Conservation (phyloP, 2,888 invertebrate species). For the Molorchus minor region DNA sequence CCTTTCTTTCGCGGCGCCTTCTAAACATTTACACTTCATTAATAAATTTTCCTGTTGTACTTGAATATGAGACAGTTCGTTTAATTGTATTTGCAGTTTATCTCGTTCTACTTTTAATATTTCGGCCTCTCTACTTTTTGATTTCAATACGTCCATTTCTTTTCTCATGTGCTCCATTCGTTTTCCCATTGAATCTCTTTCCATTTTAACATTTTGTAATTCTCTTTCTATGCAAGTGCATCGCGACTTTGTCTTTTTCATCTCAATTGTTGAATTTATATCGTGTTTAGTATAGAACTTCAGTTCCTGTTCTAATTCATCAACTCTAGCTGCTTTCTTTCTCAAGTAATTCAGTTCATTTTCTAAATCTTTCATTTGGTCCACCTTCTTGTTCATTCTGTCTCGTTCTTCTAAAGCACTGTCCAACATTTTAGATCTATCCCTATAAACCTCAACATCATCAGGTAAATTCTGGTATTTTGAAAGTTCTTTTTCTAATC, state of each 20-base stretch:
- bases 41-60: slow-evolving; percentile 51
- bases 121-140: slow-evolving; percentile 53
- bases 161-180: slow-evolving; percentile 43
- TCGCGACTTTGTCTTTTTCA: slow-evolving; percentile 36
- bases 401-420: slow-evolving; percentile 52
- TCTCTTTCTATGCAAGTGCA: slow-evolving; percentile 42
- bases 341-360: slow-evolving; percentile 45
- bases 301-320: slow-evolving; percentile 42
- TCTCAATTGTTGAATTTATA: slow-evolving; percentile 40
- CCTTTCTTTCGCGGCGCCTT: slow-evolving; percentile 54
- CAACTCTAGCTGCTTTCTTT: slow-evolving; percentile 42
- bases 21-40: slow-evolving; percentile 48
- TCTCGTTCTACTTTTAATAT: slow-evolving; percentile 57
- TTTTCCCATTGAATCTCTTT: slow-evolving; percentile 44
- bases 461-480: slow-evolving; percentile 48
- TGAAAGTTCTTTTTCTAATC: slow-evolving; percentile 49
- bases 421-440: slow-evolving; percentile 49
- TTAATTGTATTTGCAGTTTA: slow-evolving; percentile 48
- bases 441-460: slow-evolving; percentile 48
- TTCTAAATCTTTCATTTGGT: slow-evolving; percentile 41
- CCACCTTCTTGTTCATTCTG: slow-evolving; percentile 47
- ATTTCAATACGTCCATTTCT: slow-evolving; percentile 41
- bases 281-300: slow-evolving; percentile 38
- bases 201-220: slow-evolving; percentile 40
- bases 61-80: slow-evolving; percentile 53